These are phyloP conservation scores for Bombus terrestris DNA, from an alignment of 1,140 invertebrate species.

Conservation along the genomic window DNA sequence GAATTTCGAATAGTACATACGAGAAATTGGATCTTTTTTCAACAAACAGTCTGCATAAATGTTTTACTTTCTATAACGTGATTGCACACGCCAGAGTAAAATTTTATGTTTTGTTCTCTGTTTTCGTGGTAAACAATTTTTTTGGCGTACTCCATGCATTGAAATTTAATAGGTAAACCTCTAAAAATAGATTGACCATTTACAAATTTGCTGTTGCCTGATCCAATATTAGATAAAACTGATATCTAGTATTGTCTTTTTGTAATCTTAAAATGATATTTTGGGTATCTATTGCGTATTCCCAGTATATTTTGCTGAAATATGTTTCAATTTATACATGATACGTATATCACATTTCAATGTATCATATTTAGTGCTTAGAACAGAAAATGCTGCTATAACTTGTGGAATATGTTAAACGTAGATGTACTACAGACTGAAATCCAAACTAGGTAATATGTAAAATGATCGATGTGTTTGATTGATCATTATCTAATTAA, in stretches of 20 bases:
- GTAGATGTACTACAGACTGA: background rate
- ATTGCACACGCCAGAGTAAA: background rate
- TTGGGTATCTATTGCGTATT: background rate
- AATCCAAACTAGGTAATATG: background rate
- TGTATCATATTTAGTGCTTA: too few species aligned
- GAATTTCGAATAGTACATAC: too few species aligned
- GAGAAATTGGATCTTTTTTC: background rate
- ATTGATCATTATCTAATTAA: background rate
- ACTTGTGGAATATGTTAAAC: background rate
- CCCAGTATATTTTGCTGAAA: too few species aligned
- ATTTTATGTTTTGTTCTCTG: background rate
- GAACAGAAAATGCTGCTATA: background rate
- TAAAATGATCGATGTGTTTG: background rate
- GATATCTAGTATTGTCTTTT: background rate
- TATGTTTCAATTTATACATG: too few species aligned
- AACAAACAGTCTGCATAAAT: background rate
- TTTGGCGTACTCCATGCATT: background rate
- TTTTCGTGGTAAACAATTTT: background rate
- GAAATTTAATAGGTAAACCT: background rate
- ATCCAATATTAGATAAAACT: background rate
- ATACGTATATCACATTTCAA: too few species aligned
- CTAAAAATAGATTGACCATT: background rate
- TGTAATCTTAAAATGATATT: background rate
- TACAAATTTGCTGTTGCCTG: background rate
- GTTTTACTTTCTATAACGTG: background rate